These are phyloP conservation scores for Plebejus argus DNA, from an alignment of 2,888 invertebrate species.

Conservation along the genomic window DNA sequence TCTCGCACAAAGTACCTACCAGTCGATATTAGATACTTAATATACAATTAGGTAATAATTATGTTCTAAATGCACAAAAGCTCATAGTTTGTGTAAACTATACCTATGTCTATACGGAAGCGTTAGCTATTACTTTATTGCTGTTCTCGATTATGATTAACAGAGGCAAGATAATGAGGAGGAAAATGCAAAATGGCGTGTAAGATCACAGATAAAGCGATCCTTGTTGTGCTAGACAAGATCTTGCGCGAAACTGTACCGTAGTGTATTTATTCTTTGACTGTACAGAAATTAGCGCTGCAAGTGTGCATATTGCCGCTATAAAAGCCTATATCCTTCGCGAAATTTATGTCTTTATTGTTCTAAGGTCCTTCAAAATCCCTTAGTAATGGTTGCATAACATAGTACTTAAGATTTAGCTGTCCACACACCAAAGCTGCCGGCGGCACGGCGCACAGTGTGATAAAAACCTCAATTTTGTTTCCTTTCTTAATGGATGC, in stretches of 20 bases:
- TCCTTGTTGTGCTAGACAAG: not conserved
- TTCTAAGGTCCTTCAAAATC: too few species aligned
- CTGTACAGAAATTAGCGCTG: not conserved
- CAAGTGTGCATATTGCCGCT: not conserved
- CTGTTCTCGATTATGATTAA: not conserved
- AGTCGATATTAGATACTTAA: too few species aligned
- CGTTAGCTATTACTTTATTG: not conserved
- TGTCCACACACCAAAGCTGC: too few species aligned
- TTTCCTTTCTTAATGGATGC: too few species aligned
- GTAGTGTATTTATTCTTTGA: too few species aligned
- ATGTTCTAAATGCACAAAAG: not conserved
- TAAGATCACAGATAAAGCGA: not conserved
- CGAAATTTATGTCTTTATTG: too few species aligned
- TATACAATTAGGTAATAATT: too few species aligned
- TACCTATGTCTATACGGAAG: not conserved
- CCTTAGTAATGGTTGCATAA: too few species aligned
- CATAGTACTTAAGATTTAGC: too few species aligned
- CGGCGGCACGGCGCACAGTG: too few species aligned
- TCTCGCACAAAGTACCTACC: too few species aligned
- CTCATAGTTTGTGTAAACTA: not conserved
- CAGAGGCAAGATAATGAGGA: not conserved
- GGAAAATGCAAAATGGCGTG: slow-evolving; percentile 12
- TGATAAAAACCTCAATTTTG: too few species aligned
- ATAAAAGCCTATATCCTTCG: not conserved
- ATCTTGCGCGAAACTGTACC: not conserved